Evolutionary conservation across 2,888 invertebrate genomes (phyloP), one percentile per base, ranked within the genome.

Genomic region (Diogma glabrata): DNA sequence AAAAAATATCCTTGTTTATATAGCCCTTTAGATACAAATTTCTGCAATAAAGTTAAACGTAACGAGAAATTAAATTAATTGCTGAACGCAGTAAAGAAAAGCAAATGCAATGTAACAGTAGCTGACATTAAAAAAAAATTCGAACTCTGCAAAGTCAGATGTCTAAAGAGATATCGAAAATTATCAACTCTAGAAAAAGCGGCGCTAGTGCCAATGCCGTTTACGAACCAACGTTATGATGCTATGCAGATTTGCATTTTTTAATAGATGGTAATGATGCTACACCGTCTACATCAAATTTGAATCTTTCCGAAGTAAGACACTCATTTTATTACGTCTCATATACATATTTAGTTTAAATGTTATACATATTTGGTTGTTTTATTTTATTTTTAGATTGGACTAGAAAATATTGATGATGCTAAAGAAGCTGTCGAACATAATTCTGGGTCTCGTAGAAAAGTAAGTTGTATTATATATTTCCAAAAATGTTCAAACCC

Each of bases 381-480:
- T 38, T 38, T 17, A 38, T 38, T 38, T 16, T 16, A 38, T 16
- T 38, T 38, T 38, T 38, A 36, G 36, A 36, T 36, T 36, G 36
- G 14, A 14, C 14, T 36, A 36, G 6, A 36, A 36, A 14, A 36
- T 36, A 36, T 36, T 36, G 36, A 36, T 7, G 36, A 36, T 36
- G 36, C 36, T 36, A 17, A 36, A 38, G 38, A 38, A 38, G 38
- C 36, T 36, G 36, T 14, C 36, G 36, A 36, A 36, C 36, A 14
- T 36, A 36, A 3, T 36, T 7, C 16, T 36, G 36, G 36, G 3
- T 36, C 36, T 36, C 36, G 33, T 33, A 9, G 33, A 14, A 33
- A 33, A 33, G 33, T 33, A 33, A 33, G 33, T 33, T 33, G 33
- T 33, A 3, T 33, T 33, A 33, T 6, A 33, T 33, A 28, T 28